These are phyloP conservation scores for Drosophila imparisetae DNA, from an alignment of 2,888 invertebrate genomes.

Conservation along the genomic window DNA sequence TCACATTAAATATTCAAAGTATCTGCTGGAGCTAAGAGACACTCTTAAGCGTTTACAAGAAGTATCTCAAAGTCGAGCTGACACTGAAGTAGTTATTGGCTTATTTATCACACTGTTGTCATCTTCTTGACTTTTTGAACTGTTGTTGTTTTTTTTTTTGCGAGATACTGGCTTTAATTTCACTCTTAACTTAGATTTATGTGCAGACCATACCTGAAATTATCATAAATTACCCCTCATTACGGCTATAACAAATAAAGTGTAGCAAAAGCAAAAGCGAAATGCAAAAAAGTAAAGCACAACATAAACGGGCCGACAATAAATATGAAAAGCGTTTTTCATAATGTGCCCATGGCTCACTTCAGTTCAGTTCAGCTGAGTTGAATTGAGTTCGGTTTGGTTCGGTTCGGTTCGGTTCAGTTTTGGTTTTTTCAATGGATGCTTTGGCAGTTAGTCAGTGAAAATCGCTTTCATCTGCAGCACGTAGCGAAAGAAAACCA, in stretches of 20 bases:
- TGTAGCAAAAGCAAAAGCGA: conserved; percentile 27
- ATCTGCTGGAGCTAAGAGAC: not conserved
- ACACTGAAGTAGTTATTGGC: not conserved
- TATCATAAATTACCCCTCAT: conserved; percentile 77
- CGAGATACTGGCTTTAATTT: conserved; percentile 61
- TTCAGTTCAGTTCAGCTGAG: conserved; percentile 22
- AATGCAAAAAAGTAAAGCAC: conserved; percentile 32
- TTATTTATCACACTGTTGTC: conserved; percentile 27
- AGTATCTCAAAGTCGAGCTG: conserved; percentile 1
- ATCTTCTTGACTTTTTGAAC: conserved; percentile 45
- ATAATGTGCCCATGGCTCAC: conserved; percentile 30
- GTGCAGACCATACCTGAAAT: conserved; percentile 71
- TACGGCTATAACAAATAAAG: conserved; percentile 57
- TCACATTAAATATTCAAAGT: not conserved
- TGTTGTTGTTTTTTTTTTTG: conserved; percentile 6
- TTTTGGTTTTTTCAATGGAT: conserved; percentile 22
- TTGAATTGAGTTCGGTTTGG: conserved; percentile 20
- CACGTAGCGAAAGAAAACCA: conserved; percentile 37
- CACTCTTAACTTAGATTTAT: conserved; percentile 74
- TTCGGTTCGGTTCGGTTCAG: conserved; percentile 25
- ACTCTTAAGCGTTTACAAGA: not conserved
- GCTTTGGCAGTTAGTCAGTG: conserved; percentile 30
- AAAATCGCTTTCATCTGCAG: conserved; percentile 64
- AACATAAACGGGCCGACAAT: conserved; percentile 62
- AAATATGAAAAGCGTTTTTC: conserved; percentile 73